Percentiles rank a stretch among this genome's conserved stretches.
Evolutionary conservation across 1,140 invertebrate species (phyloP).

Genomic region (Pseudomyrmex cubaensis): DNA sequence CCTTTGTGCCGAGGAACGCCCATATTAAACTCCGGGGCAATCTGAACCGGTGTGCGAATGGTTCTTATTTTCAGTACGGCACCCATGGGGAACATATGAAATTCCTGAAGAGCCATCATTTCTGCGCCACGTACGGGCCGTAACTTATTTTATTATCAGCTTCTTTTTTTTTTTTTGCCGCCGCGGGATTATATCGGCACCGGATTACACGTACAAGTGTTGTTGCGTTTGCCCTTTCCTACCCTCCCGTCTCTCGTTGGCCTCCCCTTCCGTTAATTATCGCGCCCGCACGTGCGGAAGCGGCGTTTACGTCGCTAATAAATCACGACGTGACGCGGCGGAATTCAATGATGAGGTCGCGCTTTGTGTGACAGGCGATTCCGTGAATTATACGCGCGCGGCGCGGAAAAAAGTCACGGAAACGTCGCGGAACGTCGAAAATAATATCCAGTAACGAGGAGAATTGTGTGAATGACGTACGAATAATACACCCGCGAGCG

Average conservation of each 20-base stretch:
- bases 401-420: conserved; percentile 22
- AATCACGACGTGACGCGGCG: conserved; percentile 27
- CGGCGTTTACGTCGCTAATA: conserved; percentile 37
- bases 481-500: neutral
- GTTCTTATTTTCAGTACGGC: conserved; percentile 54
- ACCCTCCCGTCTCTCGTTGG: neutral
- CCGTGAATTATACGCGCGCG: neutral
- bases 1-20: conserved; percentile 57
- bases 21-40: conserved; percentile 67
- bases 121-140: conserved; percentile 44
- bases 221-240: neutral
- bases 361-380: conserved; percentile 26
- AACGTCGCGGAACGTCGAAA: conserved; percentile 25
- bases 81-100: conserved; percentile 55
- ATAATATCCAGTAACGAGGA: conserved; percentile 27
- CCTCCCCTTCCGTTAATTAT: conserved; percentile 25
- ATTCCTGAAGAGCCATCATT: conserved; percentile 41
- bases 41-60: conserved; percentile 39
- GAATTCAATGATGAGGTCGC: conserved; percentile 40
- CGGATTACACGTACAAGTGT: conserved; percentile 46
- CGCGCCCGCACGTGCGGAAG: conserved; percentile 24
- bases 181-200: conserved; percentile 34
- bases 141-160: conserved; percentile 65
- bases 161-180: conserved; percentile 37
- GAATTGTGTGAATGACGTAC: neutral